phyloP scores from a whole-genome alignment of 2,113 vertebrate species.

The Podilymbus podiceps region DNA sequence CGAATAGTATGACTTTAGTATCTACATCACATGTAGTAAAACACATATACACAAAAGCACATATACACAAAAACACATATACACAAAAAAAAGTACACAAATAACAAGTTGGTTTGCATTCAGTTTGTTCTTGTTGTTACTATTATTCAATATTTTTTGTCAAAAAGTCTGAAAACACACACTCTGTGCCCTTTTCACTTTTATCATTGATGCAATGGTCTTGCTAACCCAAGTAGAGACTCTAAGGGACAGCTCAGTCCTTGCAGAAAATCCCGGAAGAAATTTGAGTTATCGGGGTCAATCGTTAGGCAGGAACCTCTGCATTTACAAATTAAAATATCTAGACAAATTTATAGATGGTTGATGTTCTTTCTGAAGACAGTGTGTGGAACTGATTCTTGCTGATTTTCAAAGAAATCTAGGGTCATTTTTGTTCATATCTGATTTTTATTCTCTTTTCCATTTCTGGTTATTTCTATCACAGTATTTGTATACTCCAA shows the following conservation, averaged over 20 bases:
- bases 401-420: not conserved
- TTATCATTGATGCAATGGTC: not conserved
- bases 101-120: not conserved
- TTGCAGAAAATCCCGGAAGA: not conserved
- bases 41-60: too few relatives aligned
- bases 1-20: not conserved
- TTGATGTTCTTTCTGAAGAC: not conserved
- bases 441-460: not conserved
- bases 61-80: too few relatives aligned
- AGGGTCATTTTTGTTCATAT: not conserved
- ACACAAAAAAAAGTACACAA: not conserved
- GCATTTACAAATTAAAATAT: not conserved
- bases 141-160: not conserved
- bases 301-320: not conserved
- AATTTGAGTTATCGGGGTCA: not conserved
- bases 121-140: not conserved
- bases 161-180: not conserved
- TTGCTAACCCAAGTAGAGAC: not conserved
- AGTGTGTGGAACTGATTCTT: not conserved
- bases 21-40: not conserved
- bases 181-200: not conserved
- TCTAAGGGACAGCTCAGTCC: too few relatives aligned
- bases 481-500: not conserved
- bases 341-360: not conserved
- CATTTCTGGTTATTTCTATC: not conserved